These are phyloP conservation scores for Penaeus japonicus DNA, from an alignment of 1,140 invertebrate genomes.

Conservation along the genomic window DNA sequence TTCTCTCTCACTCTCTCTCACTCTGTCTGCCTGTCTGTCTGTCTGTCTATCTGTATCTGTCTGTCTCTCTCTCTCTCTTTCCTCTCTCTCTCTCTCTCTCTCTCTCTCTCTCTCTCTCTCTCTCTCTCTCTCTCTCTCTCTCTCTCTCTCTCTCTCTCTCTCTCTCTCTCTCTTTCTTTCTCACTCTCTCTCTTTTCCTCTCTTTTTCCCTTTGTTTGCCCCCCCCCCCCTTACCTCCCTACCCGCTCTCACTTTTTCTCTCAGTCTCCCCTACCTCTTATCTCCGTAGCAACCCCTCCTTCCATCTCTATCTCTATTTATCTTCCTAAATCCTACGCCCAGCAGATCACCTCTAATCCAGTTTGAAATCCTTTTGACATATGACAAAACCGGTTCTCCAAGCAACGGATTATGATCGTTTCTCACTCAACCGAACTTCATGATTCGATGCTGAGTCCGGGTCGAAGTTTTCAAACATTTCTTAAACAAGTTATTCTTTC, in stretches of 20 bases:
- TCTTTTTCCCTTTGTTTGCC: neutral
- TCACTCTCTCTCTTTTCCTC: neutral
- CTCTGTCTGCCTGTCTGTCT: no score
- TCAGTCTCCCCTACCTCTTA: neutral
- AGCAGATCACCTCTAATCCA: no score
- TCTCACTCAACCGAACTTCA: no score
- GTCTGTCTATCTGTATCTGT: neutral
- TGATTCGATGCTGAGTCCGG: no score
- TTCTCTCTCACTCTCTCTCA: no score
- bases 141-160: neutral
- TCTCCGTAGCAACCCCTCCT: neutral
- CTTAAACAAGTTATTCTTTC: no score
- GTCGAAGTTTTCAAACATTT: no score
- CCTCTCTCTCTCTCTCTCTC: neutral
- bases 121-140: neutral
- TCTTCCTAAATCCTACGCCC: neutral
- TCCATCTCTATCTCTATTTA: constrained; percentile 9
- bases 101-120: neutral
- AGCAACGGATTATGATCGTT: no score
- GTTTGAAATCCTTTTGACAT: no score
- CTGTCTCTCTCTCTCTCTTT: constrained; percentile 11
- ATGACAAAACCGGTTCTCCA: no score
- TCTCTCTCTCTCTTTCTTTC: neutral
- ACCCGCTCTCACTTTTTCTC: neutral
- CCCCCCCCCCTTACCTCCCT: neutral